Percentiles rank a stretch among this genome's conserved stretches.
phyloP scores from a whole-genome alignment of 2,797 vertebrate genomes.

The Protonibea diacanthus region DNA sequence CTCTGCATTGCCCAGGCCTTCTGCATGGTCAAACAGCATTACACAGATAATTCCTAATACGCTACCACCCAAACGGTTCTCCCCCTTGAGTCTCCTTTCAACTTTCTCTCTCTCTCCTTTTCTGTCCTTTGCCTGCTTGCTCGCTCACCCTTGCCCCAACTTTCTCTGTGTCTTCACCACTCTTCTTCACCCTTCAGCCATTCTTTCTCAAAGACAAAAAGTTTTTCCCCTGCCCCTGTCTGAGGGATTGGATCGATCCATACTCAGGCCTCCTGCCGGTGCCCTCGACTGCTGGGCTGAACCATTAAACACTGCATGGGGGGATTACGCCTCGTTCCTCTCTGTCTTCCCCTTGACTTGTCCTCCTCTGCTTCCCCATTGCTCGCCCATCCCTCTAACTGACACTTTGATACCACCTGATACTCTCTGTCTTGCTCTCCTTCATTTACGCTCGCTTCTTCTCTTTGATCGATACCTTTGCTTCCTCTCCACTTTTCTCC shows the following conservation, averaged over 20 bases:
- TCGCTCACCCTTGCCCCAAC: slow-evolving; percentile 8
- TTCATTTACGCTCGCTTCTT: slow-evolving; percentile 28
- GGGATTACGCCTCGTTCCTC: slow-evolving; percentile 60
- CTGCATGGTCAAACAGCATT: slow-evolving; percentile 69
- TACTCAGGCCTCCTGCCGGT: slow-evolving; percentile 52
- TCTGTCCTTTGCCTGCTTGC: not conserved
- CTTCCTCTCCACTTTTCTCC: slow-evolving; percentile 54
- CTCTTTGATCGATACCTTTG: slow-evolving; percentile 68
- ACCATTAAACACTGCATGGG: slow-evolving; percentile 75
- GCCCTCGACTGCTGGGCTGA: slow-evolving; percentile 63
- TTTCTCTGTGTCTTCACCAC: slow-evolving; percentile 11
- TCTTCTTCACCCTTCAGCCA: slow-evolving; percentile 56
- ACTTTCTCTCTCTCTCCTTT: slow-evolving; percentile 1
- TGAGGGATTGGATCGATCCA: slow-evolving; percentile 77
- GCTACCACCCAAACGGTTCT: slow-evolving; percentile 23
- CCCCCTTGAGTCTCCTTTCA: slow-evolving; percentile 37
- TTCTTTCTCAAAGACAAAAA: slow-evolving; percentile 72
- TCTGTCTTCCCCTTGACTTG: slow-evolving; percentile 61
- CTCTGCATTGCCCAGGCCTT: slow-evolving; percentile 49
- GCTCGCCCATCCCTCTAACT: slow-evolving; percentile 37
- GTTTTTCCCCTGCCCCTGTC: slow-evolving; percentile 62
- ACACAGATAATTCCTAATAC: slow-evolving; percentile 58
- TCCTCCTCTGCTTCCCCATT: slow-evolving; percentile 43
- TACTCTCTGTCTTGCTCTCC: slow-evolving; percentile 40
- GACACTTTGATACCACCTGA: slow-evolving; percentile 31